phyloP scores from a whole-genome alignment of 2,113 vertebrate genomes.

The Platysternon megacephalum region DNA sequence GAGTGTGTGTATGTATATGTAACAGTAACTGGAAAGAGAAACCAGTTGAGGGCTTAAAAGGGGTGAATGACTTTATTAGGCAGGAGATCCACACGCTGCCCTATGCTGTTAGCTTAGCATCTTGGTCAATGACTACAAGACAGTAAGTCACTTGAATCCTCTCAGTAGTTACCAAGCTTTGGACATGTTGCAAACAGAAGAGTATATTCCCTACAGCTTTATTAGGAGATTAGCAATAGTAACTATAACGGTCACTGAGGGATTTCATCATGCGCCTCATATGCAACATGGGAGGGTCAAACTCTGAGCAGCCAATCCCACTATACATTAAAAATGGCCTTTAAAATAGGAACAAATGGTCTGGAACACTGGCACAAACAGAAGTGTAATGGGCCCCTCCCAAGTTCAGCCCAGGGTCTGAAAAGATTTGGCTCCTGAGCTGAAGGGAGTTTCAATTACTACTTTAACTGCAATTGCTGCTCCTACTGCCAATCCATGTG shows the following conservation, averaged over 20 bases:
- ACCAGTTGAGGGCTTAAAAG: not conserved
- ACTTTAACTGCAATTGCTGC: not conserved
- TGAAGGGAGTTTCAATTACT: not conserved
- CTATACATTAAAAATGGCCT: not conserved
- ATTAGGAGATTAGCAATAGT: not conserved
- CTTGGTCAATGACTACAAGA: not conserved
- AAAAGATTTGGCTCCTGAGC: not conserved
- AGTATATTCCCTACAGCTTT: not conserved
- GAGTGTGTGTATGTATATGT: too few species aligned
- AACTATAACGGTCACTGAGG: not conserved
- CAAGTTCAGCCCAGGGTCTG: not conserved
- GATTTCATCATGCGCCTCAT: not conserved
- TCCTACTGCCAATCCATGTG: not conserved
- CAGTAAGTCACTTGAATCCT: not conserved
- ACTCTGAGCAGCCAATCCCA: not conserved
- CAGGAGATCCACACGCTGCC: not conserved
- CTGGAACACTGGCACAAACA: not conserved
- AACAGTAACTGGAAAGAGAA: not conserved
- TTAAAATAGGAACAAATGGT: not conserved
- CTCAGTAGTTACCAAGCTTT: not conserved
- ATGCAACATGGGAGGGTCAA: not conserved
- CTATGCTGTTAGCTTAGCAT: not conserved
- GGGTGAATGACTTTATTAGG: not conserved
- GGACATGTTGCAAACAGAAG: not conserved
- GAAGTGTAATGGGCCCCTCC: not conserved